Percentiles rank a stretch among this genome's conserved stretches.
Conservation (phyloP, 2,888 invertebrate genomes). For the Xestia sexstrigata region DNA sequence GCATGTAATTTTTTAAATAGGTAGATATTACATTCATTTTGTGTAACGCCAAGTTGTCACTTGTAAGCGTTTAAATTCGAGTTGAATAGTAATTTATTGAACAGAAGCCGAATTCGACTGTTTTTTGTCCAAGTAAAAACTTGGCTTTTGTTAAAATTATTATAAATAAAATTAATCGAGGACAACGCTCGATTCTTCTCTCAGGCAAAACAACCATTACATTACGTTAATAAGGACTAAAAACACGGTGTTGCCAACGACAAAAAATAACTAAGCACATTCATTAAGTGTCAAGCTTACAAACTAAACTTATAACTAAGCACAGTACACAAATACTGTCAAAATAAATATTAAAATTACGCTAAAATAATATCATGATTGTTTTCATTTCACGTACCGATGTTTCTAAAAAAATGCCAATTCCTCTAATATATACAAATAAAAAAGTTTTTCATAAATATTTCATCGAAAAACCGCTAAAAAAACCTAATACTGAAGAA, state of each 20-base stretch:
- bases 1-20: conserved; percentile 35
- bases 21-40: conserved; percentile 39
- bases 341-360: conserved; percentile 74
- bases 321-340: conserved; percentile 74
- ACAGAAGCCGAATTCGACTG: conserved; percentile 32
- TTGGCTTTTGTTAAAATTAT: conserved; percentile 16
- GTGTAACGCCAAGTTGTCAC: conserved; percentile 13
- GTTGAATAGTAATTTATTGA: conserved; percentile 29
- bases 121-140: conserved; percentile 11
- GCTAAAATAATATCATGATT: conserved; percentile 72
- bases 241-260: conserved; percentile 41
- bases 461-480: conserved; percentile 49
- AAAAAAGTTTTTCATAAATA: conserved; percentile 54
- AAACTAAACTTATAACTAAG: conserved; percentile 55
- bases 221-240: conserved; percentile 46
- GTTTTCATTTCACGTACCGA: conserved; percentile 57
- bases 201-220: conserved; percentile 45
- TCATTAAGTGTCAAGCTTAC: conserved; percentile 59
- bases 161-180: conserved; percentile 28
- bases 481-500: conserved; percentile 75
- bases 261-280: conserved; percentile 65
- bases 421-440: conserved; percentile 67
- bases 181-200: conserved; percentile 17
- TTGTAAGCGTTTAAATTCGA: conserved; percentile 55
- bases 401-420: conserved; percentile 60